Evolutionary conservation across 2,113 vertebrate genomes (phyloP).

Genomic region (Anas platyrhynchos): DNA sequence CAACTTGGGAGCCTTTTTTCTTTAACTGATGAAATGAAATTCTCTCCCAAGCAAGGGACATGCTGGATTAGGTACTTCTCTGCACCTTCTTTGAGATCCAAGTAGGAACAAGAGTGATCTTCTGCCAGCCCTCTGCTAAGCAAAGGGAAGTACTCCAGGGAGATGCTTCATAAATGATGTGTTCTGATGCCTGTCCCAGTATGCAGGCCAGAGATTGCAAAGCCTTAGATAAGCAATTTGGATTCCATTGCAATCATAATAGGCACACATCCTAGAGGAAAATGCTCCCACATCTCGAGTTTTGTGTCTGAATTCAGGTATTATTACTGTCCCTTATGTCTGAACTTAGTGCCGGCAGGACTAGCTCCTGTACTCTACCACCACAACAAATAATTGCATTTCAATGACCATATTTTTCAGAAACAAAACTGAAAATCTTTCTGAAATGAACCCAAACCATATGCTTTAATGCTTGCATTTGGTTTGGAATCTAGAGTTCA

Average conservation of each 20-base stretch:
- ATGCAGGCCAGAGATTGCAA: background rate
- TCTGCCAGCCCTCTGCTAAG: background rate
- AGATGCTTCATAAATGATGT: background rate
- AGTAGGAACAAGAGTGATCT: background rate
- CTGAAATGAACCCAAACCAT: background rate
- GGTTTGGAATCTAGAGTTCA: background rate
- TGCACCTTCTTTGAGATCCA: background rate
- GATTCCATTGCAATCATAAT: background rate
- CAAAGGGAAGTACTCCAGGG: fast-evolving
- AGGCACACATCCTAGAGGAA: background rate
- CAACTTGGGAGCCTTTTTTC: background rate
- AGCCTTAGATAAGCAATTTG: background rate
- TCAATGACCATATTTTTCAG: background rate
- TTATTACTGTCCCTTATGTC: background rate
- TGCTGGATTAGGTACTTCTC: background rate
- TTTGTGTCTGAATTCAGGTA: background rate
- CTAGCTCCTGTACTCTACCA: background rate
- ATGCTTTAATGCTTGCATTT: background rate
- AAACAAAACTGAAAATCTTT: background rate
- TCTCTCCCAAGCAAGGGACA: background rate
- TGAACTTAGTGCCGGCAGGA: background rate
- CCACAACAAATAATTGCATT: background rate
- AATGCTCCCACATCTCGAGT: background rate
- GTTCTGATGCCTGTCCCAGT: background rate
- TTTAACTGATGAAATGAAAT: background rate